Evolutionary conservation across 2,888 invertebrate genomes (phyloP).

Genomic region (Clepsis dumicolana): DNA sequence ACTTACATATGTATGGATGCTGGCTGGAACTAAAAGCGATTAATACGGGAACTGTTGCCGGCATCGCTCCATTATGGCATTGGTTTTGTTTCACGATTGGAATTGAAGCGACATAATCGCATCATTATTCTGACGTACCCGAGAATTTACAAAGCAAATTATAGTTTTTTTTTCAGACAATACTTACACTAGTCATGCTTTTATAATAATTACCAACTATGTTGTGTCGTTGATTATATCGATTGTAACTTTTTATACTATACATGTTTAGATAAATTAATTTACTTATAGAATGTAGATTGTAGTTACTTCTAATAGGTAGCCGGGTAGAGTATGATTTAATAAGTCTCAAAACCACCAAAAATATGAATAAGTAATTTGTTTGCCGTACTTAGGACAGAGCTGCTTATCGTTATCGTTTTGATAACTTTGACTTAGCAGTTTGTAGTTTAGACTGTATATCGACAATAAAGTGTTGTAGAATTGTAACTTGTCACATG

Average conservation of each 20-base stretch:
- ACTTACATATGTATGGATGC: too few relatives aligned
- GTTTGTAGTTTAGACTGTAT: conserved; percentile 38
- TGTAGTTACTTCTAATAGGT: conserved; percentile 22
- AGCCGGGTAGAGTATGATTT: neutral
- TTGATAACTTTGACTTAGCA: conserved; percentile 19
- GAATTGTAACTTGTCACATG: conserved; percentile 45
- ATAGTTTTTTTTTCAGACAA: conserved; percentile 1
- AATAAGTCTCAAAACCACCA: neutral
- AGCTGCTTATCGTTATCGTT: neutral
- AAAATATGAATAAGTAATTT: neutral
- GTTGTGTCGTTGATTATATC: conserved; percentile 17
- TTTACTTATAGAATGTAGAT: conserved; percentile 1
- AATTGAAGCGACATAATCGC: too few relatives aligned
- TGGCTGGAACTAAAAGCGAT: too few relatives aligned
- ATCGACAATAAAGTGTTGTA: conserved; percentile 60
- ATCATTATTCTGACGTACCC: conserved; percentile 9
- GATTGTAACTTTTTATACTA: conserved; percentile 15
- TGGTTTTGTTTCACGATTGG: too few relatives aligned
- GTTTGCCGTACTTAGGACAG: conserved; percentile 12
- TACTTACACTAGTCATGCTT: conserved; percentile 43
- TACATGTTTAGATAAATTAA: neutral
- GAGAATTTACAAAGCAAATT: conserved; percentile 19
- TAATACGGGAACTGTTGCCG: too few relatives aligned
- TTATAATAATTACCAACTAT: conserved; percentile 13
- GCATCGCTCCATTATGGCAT: too few relatives aligned